These are phyloP conservation scores for Enteromius trimaculatus DNA, from an alignment of 2,797 vertebrate species.

Conservation along the genomic window DNA sequence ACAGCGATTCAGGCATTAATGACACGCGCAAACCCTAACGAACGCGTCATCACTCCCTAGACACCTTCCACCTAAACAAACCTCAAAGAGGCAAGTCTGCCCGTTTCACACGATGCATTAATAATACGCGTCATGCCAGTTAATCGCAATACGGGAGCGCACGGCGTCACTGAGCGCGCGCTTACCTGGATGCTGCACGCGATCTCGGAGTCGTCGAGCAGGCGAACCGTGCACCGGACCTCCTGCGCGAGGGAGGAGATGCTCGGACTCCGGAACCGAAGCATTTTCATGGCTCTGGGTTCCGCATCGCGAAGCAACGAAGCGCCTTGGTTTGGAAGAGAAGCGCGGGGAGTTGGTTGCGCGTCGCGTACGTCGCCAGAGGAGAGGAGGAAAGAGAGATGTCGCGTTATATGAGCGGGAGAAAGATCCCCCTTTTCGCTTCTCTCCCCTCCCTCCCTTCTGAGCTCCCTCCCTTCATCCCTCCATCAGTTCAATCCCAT, in stretches of 20 bases:
- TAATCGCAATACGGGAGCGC: constrained; percentile 16
- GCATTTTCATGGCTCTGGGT: constrained; percentile 87
- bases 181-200: constrained; percentile 94
- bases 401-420: constrained; percentile 43
- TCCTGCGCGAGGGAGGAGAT: constrained; percentile 91
- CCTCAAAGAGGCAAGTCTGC: background rate
- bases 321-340: constrained; percentile 8
- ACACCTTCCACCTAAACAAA: constrained; percentile 10
- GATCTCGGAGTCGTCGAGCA: constrained; percentile 94
- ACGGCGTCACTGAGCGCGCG: background rate
- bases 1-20: background rate
- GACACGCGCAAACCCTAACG: constrained; percentile 14
- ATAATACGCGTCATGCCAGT: background rate
- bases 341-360: constrained; percentile 25
- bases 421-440: constrained; percentile 26
- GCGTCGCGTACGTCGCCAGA: constrained; percentile 28
- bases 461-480: constrained; percentile 5
- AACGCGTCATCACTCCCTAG: constrained; percentile 1
- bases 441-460: constrained; percentile 19
- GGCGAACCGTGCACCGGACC: constrained; percentile 90
- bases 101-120: background rate
- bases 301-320: constrained; percentile 48
- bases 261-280: constrained; percentile 96
- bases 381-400: constrained; percentile 32
- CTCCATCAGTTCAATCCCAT: constrained; percentile 1